Evolutionary conservation across 2,113 vertebrate species (phyloP).

Genomic region (Lophius piscatorius): DNA sequence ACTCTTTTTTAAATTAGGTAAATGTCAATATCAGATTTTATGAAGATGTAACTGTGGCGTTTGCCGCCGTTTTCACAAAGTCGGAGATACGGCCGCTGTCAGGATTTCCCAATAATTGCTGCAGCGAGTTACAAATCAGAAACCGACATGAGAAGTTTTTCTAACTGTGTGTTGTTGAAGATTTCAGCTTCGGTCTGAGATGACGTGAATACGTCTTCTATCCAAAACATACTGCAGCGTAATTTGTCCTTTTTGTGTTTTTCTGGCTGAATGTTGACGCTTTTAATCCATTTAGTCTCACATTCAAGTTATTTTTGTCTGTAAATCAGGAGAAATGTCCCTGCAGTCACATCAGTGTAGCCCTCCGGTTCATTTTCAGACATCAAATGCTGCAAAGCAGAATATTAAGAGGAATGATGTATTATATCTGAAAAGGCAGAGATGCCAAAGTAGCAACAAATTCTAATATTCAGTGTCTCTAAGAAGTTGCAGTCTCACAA

Average conservation of each 20-base stretch:
- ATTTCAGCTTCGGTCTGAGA: background rate
- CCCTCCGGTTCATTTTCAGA: too few species aligned
- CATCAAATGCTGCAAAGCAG: too few species aligned
- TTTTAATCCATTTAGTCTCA: slow-evolving; percentile 11
- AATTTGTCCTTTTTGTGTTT: slow-evolving; percentile 1
- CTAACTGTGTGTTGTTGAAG: background rate
- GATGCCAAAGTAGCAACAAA: too few species aligned
- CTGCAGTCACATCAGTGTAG: too few species aligned
- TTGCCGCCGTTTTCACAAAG: background rate
- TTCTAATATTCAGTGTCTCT: too few species aligned
- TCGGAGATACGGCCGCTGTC: background rate
- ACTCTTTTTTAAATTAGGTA: background rate
- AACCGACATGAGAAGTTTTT: background rate
- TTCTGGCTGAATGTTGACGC: background rate
- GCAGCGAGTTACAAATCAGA: background rate
- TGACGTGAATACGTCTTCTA: background rate
- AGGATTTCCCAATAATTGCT: background rate
- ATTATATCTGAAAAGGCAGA: too few species aligned
- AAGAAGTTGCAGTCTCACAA: too few species aligned
- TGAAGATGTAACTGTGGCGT: background rate
- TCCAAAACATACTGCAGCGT: background rate
- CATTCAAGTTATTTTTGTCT: slow-evolving; percentile 25
- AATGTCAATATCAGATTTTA: background rate
- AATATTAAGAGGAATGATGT: too few species aligned
- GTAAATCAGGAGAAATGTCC: too few species aligned